phyloP scores from a whole-genome alignment of 2,113 vertebrate species.

The Peromyscus leucopus region DNA sequence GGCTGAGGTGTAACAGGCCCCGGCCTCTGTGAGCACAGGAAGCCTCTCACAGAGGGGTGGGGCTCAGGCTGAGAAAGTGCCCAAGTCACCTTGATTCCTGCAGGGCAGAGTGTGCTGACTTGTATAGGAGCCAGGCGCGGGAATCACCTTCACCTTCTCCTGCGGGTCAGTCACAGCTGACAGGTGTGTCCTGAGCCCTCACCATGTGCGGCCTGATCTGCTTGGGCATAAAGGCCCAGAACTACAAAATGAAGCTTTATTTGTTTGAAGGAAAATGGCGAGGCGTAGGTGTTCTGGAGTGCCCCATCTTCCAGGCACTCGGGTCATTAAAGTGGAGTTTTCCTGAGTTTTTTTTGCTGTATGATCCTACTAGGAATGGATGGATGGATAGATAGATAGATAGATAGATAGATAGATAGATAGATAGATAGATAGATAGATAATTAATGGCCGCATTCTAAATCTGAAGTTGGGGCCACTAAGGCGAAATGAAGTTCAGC shows the following conservation, averaged over 20 bases:
- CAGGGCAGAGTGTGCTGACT: not conserved
- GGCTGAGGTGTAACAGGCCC: conserved; percentile 63
- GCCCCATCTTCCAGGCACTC: not conserved
- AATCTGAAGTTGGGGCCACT: not conserved
- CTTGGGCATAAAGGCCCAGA: not conserved
- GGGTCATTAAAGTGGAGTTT: not conserved
- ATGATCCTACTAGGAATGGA: not conserved
- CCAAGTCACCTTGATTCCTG: conserved; percentile 54
- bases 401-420: too few species aligned
- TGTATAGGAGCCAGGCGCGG: not conserved
- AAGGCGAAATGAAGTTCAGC: not conserved
- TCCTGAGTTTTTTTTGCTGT: not conserved
- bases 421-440: too few species aligned
- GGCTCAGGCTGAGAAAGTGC: conserved; percentile 4
- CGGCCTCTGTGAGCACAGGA: conserved; percentile 18
- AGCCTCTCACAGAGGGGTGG: conserved; percentile 16
- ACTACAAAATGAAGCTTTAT: not conserved
- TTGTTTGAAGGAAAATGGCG: not conserved
- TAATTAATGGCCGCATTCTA: not conserved
- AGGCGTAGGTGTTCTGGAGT: not conserved
- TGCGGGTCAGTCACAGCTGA: not conserved
- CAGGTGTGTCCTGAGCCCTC: not conserved
- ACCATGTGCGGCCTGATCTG: rapidly evolving
- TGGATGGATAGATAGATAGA: too few species aligned
- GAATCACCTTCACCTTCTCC: conserved; percentile 19